A percentile compares a stretch with the other conserved stretches of the same genome.
These are phyloP conservation scores for Vanessa cardui DNA, from an alignment of 2,888 invertebrate species.

Conservation along the genomic window DNA sequence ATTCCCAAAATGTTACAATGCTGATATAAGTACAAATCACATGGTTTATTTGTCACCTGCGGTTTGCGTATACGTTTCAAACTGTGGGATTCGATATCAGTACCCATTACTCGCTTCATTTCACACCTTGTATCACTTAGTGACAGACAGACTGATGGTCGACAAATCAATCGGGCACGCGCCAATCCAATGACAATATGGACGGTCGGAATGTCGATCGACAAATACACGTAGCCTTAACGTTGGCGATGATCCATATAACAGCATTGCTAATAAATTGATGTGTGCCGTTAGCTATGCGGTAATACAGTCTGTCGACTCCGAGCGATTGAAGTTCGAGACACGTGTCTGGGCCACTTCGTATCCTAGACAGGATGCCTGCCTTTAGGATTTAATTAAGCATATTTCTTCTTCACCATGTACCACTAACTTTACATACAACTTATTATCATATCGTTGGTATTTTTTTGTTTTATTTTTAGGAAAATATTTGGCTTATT, in stretches of 20 bases:
- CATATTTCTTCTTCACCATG: no score
- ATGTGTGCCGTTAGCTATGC: slow-evolving; percentile 27
- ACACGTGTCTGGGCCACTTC: not conserved
- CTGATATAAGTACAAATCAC: no score
- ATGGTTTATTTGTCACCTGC: no score
- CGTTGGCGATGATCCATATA: slow-evolving; percentile 41
- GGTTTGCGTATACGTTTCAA: no score
- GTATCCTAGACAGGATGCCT: slow-evolving; percentile 5
- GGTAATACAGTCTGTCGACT: slow-evolving; percentile 18
- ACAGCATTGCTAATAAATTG: slow-evolving; percentile 29
- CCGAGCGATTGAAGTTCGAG: not conserved
- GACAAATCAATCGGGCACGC: slow-evolving; percentile 74
- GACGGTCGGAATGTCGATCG: slow-evolving; percentile 56
- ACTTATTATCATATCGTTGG: no score
- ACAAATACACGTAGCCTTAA: slow-evolving; percentile 26
- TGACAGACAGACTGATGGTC: slow-evolving; percentile 58
- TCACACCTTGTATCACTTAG: slow-evolving; percentile 31
- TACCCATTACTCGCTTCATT: slow-evolving; percentile 1
- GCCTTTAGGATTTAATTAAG: not conserved
- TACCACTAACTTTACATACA: no score
- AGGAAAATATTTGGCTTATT: no score
- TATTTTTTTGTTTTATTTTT: no score
- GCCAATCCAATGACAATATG: slow-evolving; percentile 51
- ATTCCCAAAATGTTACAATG: no score
- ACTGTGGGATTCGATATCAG: not conserved